Evolutionary conservation across 2,888 invertebrate genomes (phyloP).

Genomic region (Hyppa rectilinea): DNA sequence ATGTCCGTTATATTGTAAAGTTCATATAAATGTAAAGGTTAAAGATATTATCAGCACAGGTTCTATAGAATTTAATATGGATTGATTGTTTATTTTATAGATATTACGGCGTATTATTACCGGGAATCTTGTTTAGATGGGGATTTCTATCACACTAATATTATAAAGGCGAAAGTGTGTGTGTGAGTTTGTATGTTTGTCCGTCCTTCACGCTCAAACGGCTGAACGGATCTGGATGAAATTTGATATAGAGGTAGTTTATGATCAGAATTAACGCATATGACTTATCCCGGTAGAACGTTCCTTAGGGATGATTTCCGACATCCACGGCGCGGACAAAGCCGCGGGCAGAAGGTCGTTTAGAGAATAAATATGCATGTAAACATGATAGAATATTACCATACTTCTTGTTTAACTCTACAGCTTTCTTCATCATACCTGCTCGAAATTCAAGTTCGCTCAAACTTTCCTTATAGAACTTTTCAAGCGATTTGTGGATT

Average conservation of each 20-base stretch:
- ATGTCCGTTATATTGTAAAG: slow-evolving; percentile 46
- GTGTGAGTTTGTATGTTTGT: too few relatives aligned
- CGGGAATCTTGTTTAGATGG: neutral
- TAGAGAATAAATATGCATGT: neutral
- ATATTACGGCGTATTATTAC: slow-evolving; percentile 4
- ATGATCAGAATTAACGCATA: too few relatives aligned
- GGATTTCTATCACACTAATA: neutral
- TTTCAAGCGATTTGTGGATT: neutral
- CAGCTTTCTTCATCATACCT: neutral
- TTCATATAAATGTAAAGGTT: slow-evolving; percentile 55
- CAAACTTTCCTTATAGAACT: neutral
- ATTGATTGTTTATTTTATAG: slow-evolving; percentile 1
- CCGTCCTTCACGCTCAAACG: too few relatives aligned
- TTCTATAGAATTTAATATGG: slow-evolving; percentile 38
- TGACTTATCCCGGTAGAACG: too few relatives aligned
- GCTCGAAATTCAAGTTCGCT: neutral
- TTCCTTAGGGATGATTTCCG: too few relatives aligned
- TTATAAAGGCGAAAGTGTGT: too few relatives aligned
- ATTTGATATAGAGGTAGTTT: too few relatives aligned
- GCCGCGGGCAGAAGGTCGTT: too few relatives aligned
- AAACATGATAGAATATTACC: neutral
- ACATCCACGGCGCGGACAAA: too few relatives aligned
- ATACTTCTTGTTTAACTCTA: neutral
- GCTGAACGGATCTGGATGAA: too few relatives aligned
- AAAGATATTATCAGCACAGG: slow-evolving; percentile 51